phyloP scores from a whole-genome alignment of 37 sponge, comb jelly and placozoan species.

The Axinella damicornis region DNA sequence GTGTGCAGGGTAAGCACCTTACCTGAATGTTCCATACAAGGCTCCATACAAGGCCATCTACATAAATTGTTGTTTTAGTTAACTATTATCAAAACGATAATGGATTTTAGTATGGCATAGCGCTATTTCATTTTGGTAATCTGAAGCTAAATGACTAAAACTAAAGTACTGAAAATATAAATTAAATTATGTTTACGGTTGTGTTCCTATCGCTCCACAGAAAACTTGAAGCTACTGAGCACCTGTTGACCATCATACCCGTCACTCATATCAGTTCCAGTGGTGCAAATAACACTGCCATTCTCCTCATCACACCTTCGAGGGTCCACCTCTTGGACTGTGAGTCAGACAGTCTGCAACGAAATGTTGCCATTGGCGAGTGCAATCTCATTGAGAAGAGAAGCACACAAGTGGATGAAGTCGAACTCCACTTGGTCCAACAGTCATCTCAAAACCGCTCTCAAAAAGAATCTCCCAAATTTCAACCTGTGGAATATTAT shows the following conservation, averaged over 20 bases:
- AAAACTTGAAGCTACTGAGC: not conserved
- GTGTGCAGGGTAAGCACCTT: slow-evolving; percentile 1
- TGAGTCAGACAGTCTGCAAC: not conserved
- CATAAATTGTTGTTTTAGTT: too few relatives aligned
- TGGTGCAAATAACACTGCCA: not conserved
- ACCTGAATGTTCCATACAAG: not conserved
- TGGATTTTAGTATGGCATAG: too few relatives aligned
- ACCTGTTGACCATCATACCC: not conserved
- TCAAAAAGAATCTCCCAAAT: not conserved
- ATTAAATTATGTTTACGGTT: too few relatives aligned
- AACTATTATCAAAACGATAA: too few relatives aligned
- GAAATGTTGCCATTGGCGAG: not conserved
- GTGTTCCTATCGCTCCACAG: not conserved
- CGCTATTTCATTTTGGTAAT: too few relatives aligned
- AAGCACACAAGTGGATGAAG: not conserved
- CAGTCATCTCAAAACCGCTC: not conserved
- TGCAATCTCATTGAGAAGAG: not conserved
- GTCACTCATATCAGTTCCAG: not conserved
- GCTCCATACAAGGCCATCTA: not conserved
- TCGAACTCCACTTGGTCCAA: not conserved
- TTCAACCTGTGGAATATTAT: not conserved
- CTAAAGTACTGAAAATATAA: too few relatives aligned
- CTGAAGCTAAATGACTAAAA: too few relatives aligned
- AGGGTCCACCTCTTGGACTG: slow-evolving; percentile 3
- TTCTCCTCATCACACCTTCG: not conserved